Percentiles rank a stretch among this genome's conserved stretches.
Evolutionary conservation across 2,113 vertebrate genomes (phyloP).

Genomic region (Siphamia tubifer): DNA sequence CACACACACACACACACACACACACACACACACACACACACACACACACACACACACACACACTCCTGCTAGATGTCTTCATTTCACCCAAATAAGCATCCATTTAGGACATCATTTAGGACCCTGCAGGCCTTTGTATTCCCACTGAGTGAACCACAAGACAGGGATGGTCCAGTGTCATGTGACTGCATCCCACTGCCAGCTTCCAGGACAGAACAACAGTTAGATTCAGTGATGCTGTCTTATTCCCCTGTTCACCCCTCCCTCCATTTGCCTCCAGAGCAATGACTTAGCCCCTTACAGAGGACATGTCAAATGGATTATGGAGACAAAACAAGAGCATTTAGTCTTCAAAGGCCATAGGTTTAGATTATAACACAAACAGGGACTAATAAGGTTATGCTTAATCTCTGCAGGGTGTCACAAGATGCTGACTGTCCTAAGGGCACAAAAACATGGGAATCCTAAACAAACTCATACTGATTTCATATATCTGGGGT

Average conservation of each 20-base stretch:
- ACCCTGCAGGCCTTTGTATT: slow-evolving; percentile 52
- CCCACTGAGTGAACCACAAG: slow-evolving; percentile 50
- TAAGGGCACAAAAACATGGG: neutral
- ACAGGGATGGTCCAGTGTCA: slow-evolving; percentile 48
- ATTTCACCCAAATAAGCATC: slow-evolving; percentile 23
- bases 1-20: too few relatives aligned
- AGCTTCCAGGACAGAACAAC: slow-evolving; percentile 64
- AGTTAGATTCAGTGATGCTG: slow-evolving; percentile 59
- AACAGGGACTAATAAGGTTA: neutral
- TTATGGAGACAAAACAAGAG: neutral
- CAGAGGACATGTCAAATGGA: slow-evolving; percentile 20
- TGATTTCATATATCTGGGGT: neutral
- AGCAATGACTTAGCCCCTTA: slow-evolving; percentile 6
- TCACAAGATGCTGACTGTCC: slow-evolving; percentile 24
- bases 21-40: too few relatives aligned
- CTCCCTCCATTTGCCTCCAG: slow-evolving; percentile 6
- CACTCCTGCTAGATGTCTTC: slow-evolving; percentile 22
- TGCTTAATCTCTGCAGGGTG: neutral
- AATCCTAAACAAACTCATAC: neutral
- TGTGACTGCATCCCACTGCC: slow-evolving; percentile 66
- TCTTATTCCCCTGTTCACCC: slow-evolving; percentile 22
- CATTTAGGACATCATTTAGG: slow-evolving; percentile 40
- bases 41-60: too few relatives aligned
- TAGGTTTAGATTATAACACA: neutral
- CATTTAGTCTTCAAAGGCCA: neutral